These are phyloP conservation scores for Drosophila pegasa DNA, from an alignment of 2,888 invertebrate genomes.

Conservation along the genomic window DNA sequence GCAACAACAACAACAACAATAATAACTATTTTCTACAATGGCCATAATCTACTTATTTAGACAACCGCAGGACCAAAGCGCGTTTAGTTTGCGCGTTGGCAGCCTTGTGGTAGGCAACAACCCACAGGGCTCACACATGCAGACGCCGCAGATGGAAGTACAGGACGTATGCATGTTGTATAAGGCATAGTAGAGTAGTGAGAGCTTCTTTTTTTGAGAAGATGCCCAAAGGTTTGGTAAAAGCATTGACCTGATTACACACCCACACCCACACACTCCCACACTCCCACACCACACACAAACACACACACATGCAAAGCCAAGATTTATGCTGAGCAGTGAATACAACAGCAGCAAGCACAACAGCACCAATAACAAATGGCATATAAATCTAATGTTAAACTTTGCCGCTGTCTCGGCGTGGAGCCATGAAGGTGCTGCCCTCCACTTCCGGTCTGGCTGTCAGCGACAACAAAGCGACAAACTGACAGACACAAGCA, in stretches of 20 bases:
- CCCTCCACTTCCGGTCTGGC: constrained; percentile 56
- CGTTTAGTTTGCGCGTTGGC: constrained; percentile 70
- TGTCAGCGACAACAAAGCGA: constrained; percentile 64
- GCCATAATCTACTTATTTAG: constrained; percentile 55
- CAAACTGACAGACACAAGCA: constrained; percentile 28
- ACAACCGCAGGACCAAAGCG: constrained; percentile 63
- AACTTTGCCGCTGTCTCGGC: constrained; percentile 73
- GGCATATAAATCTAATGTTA: constrained; percentile 72
- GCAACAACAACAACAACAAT: constrained; percentile 27
- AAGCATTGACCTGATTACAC: constrained; percentile 75
- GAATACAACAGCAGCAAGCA: constrained; percentile 14
- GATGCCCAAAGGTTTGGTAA: constrained; percentile 52
- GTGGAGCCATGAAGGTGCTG: constrained; percentile 49
- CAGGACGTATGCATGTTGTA: constrained; percentile 33
- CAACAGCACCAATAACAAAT: constrained; percentile 36
- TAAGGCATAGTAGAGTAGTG: constrained; percentile 27
- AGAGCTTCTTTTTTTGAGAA: constrained; percentile 40
- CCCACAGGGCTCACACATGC: constrained; percentile 18
- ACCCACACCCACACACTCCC: constrained; percentile 9
- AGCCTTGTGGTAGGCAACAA: constrained; percentile 64
- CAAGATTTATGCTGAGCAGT: constrained; percentile 54
- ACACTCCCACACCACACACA: not conserved
- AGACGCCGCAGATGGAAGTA: constrained; percentile 1
- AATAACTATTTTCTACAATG: constrained; percentile 22
- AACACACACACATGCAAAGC: not conserved